Percentiles rank a stretch among this genome's conserved stretches.
Evolutionary conservation across 2,888 invertebrate species (phyloP).

Genomic region (Holacanthella duospinosa): DNA sequence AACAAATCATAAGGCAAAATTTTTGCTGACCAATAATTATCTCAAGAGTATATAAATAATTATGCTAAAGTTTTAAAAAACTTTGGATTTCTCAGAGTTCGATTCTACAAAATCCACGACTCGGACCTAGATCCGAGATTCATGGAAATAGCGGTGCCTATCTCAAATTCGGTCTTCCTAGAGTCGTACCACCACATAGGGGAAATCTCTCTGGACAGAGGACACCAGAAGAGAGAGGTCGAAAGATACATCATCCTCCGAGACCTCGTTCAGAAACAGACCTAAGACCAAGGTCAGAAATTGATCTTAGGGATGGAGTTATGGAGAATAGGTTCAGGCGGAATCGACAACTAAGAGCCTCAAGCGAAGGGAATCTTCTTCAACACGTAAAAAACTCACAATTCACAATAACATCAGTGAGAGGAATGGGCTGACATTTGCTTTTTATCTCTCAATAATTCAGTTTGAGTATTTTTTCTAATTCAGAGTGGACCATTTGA

Average conservation of each 20-base stretch:
- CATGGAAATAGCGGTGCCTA: conserved; percentile 89
- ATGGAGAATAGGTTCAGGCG: conserved; percentile 29
- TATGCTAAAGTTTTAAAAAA: too few relatives aligned
- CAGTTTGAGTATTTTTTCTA: too few relatives aligned
- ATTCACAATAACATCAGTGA: too few relatives aligned
- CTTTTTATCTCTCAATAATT: too few relatives aligned
- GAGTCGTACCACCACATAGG: conserved; percentile 83
- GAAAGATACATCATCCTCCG: conserved; percentile 60
- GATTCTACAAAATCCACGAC: conserved; percentile 70
- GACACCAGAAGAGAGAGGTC: conserved; percentile 50
- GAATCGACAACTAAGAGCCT: conserved; percentile 13
- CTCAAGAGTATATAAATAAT: too few relatives aligned
- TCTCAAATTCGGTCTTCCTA: conserved; percentile 81
- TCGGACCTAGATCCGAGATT: conserved; percentile 53
- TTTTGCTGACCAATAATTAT: too few relatives aligned
- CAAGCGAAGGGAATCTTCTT: conserved; percentile 64
- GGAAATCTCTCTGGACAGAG: too few relatives aligned
- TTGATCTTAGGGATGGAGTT: conserved; percentile 36
- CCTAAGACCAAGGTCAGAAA: conserved; percentile 34
- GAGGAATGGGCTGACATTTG: too few relatives aligned
- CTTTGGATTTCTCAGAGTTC: too few relatives aligned
- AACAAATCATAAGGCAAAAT: too few relatives aligned
- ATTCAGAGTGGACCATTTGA: too few relatives aligned
- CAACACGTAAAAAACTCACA: too few relatives aligned
- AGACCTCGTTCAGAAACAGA: conserved; percentile 13